These are phyloP conservation scores for Trichopria drosophilae DNA, from an alignment of 2,888 invertebrate genomes.

Conservation along the genomic window DNA sequence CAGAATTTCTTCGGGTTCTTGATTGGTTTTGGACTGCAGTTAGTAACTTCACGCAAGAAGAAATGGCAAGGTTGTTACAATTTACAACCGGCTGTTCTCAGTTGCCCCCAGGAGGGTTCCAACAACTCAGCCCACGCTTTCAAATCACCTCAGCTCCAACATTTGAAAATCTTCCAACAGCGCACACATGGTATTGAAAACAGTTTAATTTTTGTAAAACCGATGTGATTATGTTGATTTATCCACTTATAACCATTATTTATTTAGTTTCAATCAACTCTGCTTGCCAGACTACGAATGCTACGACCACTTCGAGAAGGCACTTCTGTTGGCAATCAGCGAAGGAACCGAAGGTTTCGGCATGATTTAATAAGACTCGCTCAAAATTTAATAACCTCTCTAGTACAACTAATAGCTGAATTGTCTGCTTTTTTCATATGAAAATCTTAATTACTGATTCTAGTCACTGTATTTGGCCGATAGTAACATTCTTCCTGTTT, in stretches of 20 bases:
- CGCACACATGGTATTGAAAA: conserved; percentile 81
- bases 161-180: conserved; percentile 88
- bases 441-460: conserved; percentile 24
- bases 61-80: conserved; percentile 89
- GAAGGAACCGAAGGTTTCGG: conserved; percentile 96
- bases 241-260: neutral
- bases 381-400: conserved; percentile 12
- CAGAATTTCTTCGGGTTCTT: conserved; percentile 81
- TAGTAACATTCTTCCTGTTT: conserved; percentile 28
- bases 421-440: too few species aligned
- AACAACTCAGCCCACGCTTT: conserved; percentile 86
- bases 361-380: conserved; percentile 61
- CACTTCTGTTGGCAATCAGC: conserved; percentile 87
- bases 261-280: conserved; percentile 87
- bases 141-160: conserved; percentile 89
- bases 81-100: conserved; percentile 93
- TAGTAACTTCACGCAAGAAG: conserved; percentile 85
- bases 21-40: conserved; percentile 92
- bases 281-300: conserved; percentile 93
- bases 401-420: conserved; percentile 20
- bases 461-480: conserved; percentile 23
- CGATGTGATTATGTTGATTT: neutral
- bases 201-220: neutral
- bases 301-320: conserved; percentile 90
- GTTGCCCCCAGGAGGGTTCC: conserved; percentile 87